These are phyloP conservation scores for Pristionchus japonicus DNA, from an alignment of 2,888 invertebrate species.

Conservation along the genomic window DNA sequence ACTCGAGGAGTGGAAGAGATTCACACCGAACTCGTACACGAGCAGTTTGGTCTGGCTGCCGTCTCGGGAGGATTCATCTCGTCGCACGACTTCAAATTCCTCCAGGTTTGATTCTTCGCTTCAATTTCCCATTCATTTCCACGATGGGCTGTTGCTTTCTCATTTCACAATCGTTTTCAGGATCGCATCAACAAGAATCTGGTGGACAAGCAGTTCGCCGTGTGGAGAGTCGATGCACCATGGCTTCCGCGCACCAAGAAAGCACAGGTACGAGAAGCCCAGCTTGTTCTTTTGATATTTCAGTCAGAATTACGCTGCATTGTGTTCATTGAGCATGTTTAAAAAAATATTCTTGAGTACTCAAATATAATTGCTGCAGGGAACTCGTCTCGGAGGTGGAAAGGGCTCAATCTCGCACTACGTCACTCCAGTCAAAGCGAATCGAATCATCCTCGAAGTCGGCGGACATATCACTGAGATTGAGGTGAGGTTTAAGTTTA, in stretches of 20 bases:
- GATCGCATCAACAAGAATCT: slow-evolving; percentile 85
- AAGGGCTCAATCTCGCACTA: slow-evolving; percentile 96
- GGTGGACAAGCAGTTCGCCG: slow-evolving; percentile 86
- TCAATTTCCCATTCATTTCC: slow-evolving; percentile 33
- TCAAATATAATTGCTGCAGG: slow-evolving; percentile 74
- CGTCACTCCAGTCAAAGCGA: slow-evolving; percentile 91
- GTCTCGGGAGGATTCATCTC: slow-evolving; percentile 76
- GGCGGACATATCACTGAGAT: slow-evolving; percentile 90
- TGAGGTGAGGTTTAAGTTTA: slow-evolving; percentile 75
- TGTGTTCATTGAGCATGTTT: too few species aligned
- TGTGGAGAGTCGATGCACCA: slow-evolving; percentile 93
- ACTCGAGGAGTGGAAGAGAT: slow-evolving; percentile 76
- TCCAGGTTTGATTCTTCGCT: slow-evolving; percentile 59
- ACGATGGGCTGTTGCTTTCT: neutral
- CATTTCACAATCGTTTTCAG: slow-evolving; percentile 76
- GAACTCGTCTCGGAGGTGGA: slow-evolving; percentile 83
- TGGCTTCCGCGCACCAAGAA: slow-evolving; percentile 95
- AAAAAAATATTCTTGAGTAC: too few species aligned
- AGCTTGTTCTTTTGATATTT: neutral
- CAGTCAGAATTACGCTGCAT: neutral
- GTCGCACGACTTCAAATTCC: slow-evolving; percentile 67
- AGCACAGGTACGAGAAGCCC: slow-evolving; percentile 57
- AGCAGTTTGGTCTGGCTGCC: slow-evolving; percentile 94
- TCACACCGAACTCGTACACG: slow-evolving; percentile 88
- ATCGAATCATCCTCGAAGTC: slow-evolving; percentile 92